Evolutionary conservation across 2,888 invertebrate genomes (phyloP), one percentile per base, ranked within the genome.

Genomic region (Trisateles emortualis): DNA sequence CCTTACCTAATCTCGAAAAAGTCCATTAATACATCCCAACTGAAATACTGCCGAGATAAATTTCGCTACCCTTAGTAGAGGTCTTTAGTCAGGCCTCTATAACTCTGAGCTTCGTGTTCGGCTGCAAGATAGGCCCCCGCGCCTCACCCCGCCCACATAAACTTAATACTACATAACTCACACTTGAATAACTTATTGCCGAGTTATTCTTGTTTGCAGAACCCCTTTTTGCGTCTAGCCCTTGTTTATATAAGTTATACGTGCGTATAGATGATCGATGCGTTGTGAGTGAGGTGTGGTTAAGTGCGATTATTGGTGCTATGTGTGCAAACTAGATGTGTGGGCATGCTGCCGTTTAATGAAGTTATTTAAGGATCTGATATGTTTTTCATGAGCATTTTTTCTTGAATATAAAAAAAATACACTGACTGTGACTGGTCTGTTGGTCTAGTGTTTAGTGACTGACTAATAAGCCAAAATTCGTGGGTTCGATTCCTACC

Each of bases 111-210:
- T 69, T 72, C 70, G 71, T 72, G 71, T 72, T 67, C 67, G 67
- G 64, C 54, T 59, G 68, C 54, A 64, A 53, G 75, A 76, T 79
- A 74, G 68, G 68, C 74, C 78, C 78, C 79, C 73, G 76, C 71
- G 64, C 80, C 79, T 70, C 71, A 48, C 24, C 63, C 69, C 80
- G 68, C 82, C 87, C 82, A 88, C 88, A 84, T 85, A 81, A 86
- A 86, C 85, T 85, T 87, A 83, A 86, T 87, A 84, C 82, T 76
- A 84, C 81, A 87, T 91, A 89, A 91, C 83, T 91, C 89, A 87
- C 85, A 77, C 76, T 77, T 74, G 85, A 85, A 87, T 90, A 88
- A 90, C 78, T 86, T 87, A 89, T 88, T 83, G 80, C 84, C 78
- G 80, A 84, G 82, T 84, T 86, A 86, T 86, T 84, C 81, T 81